Conservation (phyloP, 35 echinoderm and acorn worm genomes). For the Anneissia japonica region DNA sequence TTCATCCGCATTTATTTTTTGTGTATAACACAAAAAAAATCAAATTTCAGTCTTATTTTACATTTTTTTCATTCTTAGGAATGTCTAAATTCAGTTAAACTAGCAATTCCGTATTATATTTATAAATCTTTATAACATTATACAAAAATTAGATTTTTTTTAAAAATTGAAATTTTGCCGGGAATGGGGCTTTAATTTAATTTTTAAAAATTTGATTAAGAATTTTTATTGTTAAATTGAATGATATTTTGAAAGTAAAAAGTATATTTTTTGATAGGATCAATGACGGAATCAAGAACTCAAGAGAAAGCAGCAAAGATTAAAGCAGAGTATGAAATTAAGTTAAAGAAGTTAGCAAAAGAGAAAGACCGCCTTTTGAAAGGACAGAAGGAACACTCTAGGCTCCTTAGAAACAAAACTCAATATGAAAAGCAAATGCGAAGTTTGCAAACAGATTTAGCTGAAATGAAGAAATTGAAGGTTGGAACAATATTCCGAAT, state of each 20-base stretch:
- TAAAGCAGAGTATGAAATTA: constrained; percentile 85
- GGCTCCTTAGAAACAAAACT: constrained; percentile 71
- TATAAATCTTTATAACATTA: no score
- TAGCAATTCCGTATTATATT: no score
- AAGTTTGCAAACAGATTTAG: constrained; percentile 46
- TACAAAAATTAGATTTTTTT: no score
- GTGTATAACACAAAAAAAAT: no score
- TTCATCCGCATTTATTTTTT: no score
- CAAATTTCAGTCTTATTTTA: no score
- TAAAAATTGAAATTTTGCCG: no score
- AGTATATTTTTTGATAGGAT: constrained; percentile 35
- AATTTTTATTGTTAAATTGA: neutral
- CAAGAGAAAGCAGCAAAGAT: constrained; percentile 92
- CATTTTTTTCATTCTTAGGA: no score
- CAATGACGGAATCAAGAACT: constrained; percentile 77
- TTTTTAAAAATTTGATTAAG: neutral
- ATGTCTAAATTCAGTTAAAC: no score
- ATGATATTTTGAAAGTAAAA: neutral
- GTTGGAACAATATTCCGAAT: no score
- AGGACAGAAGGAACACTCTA: constrained; percentile 73
- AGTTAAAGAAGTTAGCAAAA: constrained; percentile 74
- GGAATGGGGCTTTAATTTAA: no score
- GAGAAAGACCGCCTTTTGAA: constrained; percentile 68
- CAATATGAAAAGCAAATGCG: constrained; percentile 92
- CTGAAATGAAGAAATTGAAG: constrained; percentile 78